Conservation (phyloP, 2,113 vertebrate species). For the Progne subis region DNA sequence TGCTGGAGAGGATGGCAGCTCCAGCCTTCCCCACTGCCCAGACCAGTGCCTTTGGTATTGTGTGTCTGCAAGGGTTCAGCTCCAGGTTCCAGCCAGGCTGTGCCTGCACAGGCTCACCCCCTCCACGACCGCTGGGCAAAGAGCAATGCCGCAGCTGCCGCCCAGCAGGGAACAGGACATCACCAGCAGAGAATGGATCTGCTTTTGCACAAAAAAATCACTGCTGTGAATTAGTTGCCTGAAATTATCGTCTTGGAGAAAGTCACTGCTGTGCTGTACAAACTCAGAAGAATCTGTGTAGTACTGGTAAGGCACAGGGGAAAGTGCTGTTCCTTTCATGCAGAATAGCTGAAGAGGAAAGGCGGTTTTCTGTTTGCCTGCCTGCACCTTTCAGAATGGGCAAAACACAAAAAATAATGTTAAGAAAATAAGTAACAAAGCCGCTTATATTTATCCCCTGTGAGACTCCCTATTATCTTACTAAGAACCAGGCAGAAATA, state of each 20-base stretch:
- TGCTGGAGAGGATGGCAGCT: fast-evolving
- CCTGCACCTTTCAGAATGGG: neutral
- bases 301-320: neutral
- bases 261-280: neutral
- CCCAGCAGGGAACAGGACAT: neutral
- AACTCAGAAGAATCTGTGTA: neutral
- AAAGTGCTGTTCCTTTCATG: neutral
- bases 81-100: fast-evolving
- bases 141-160: fast-evolving
- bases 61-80: neutral
- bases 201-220: neutral
- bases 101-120: fast-evolving
- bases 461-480: neutral
- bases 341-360: neutral
- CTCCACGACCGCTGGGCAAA: fast-evolving
- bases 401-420: neutral
- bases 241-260: neutral
- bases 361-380: neutral
- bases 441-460: neutral
- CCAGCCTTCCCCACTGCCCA: neutral
- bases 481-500: conserved; percentile 5
- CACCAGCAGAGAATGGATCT: neutral
- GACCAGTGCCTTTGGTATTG: neutral
- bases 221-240: neutral
- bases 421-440: conserved; percentile 36